Evolutionary conservation across 2,113 vertebrate species (phyloP).

Genomic region (Platichthys stellatus): DNA sequence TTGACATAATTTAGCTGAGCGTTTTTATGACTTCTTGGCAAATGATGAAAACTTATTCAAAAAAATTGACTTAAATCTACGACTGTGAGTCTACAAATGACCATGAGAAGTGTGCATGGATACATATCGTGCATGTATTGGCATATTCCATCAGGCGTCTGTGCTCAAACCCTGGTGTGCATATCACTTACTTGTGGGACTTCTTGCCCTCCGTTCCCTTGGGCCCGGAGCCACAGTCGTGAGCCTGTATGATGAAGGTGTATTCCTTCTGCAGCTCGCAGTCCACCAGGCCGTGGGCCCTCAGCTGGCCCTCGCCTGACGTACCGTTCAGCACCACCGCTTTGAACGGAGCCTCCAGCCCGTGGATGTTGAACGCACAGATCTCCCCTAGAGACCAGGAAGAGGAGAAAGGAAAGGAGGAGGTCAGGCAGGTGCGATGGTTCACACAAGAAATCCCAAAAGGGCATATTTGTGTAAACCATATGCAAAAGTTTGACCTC

Average conservation of each 20-base stretch:
- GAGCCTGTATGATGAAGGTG: slow-evolving; percentile 97
- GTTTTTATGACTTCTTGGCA: neutral
- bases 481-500: neutral
- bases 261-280: slow-evolving; percentile 97
- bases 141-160: neutral
- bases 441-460: neutral
- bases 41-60: neutral
- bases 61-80: neutral
- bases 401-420: neutral
- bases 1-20: neutral
- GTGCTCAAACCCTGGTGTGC: neutral
- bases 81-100: too few species aligned
- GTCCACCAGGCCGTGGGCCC: slow-evolving; percentile 89
- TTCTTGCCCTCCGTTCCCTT: slow-evolving; percentile 91
- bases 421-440: slow-evolving; percentile 9
- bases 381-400: slow-evolving; percentile 88
- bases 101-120: neutral
- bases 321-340: slow-evolving; percentile 96
- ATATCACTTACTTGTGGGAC: slow-evolving; percentile 94
- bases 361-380: slow-evolving; percentile 96
- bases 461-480: neutral
- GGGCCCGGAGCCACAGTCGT: slow-evolving; percentile 92
- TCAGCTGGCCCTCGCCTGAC: slow-evolving; percentile 93
- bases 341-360: slow-evolving; percentile 92
- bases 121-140: too few species aligned